Evolutionary conservation across 2,888 invertebrate genomes (phyloP).

Genomic region (Cosmorhoe ocellata): DNA sequence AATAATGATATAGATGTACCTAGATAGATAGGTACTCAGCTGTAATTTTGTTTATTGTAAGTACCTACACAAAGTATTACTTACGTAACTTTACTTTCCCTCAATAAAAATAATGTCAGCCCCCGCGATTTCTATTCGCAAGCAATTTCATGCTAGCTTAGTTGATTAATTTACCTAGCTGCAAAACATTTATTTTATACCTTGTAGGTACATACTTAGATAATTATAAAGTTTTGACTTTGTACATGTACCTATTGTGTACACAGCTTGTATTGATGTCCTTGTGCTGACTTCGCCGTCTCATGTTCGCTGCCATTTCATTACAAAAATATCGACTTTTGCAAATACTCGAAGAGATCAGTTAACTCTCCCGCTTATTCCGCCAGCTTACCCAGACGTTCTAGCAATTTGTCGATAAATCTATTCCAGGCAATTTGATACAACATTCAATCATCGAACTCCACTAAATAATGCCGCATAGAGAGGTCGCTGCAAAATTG

Average conservation of each 20-base stretch:
- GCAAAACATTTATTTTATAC: conserved; percentile 7
- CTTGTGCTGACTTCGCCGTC: conserved; percentile 2
- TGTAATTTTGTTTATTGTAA: not conserved
- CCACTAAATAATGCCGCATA: conserved; percentile 1
- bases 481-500: conserved; percentile 42
- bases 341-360: no score
- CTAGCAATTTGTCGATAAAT: conserved; percentile 3
- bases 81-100: conserved; percentile 41
- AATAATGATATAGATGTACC: no score
- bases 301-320: conserved; percentile 4
- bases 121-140: conserved; percentile 44
- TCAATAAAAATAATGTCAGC: conserved; percentile 27
- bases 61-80: conserved; percentile 10
- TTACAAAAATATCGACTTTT: not conserved
- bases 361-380: no score
- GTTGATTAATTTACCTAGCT: conserved; percentile 19
- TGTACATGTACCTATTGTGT: not conserved
- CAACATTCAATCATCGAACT: not conserved
- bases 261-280: conserved; percentile 8
- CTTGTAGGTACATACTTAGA: not conserved
- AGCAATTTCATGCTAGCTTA: conserved; percentile 45
- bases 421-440: not conserved
- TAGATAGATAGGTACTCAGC: no score
- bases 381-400: not conserved
- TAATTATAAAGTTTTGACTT: not conserved